These are phyloP conservation scores for Triplophysa tibetana DNA, from an alignment of 2,113 vertebrate species.

Conservation along the genomic window DNA sequence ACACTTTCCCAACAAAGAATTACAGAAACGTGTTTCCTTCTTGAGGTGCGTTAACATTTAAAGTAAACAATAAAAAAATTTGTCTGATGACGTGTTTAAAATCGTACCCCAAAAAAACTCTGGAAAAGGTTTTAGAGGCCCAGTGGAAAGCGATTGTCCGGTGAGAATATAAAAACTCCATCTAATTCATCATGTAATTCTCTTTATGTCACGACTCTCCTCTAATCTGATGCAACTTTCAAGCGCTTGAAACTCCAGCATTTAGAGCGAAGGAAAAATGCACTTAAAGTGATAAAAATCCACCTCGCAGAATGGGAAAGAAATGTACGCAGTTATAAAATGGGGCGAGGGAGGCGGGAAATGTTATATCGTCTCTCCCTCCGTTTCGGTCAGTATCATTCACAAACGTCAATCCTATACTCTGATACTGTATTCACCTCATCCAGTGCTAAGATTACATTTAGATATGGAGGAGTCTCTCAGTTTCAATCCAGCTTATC, in stretches of 20 bases:
- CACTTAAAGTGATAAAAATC: conserved; percentile 50
- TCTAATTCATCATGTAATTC: conserved; percentile 39
- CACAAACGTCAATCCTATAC: conserved; percentile 41
- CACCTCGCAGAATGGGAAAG: conserved; percentile 24
- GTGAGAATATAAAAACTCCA: conserved; percentile 28
- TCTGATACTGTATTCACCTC: conserved; percentile 56
- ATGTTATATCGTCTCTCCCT: conserved; percentile 29
- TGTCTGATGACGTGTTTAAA: too few relatives aligned
- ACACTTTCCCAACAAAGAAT: too few relatives aligned
- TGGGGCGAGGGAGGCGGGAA: conserved; percentile 32
- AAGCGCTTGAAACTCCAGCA: conserved; percentile 29
- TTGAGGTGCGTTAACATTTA: too few relatives aligned
- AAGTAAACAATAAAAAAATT: too few relatives aligned
- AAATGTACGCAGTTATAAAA: conserved; percentile 30
- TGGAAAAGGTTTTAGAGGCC: too few relatives aligned
- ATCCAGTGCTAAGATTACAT: conserved; percentile 53
- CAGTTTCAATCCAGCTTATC: conserved; percentile 58
- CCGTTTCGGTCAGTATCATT: conserved; percentile 33
- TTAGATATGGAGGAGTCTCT: conserved; percentile 54
- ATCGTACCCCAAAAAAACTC: too few relatives aligned
- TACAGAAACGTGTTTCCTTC: too few relatives aligned
- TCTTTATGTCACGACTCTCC: conserved; percentile 34
- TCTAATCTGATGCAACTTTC: conserved; percentile 46
- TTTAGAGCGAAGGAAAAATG: conserved; percentile 40
- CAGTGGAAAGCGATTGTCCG: conserved; percentile 1